phyloP scores from a whole-genome alignment of 2,888 invertebrate genomes.

The Coelogynopora nodosa region DNA sequence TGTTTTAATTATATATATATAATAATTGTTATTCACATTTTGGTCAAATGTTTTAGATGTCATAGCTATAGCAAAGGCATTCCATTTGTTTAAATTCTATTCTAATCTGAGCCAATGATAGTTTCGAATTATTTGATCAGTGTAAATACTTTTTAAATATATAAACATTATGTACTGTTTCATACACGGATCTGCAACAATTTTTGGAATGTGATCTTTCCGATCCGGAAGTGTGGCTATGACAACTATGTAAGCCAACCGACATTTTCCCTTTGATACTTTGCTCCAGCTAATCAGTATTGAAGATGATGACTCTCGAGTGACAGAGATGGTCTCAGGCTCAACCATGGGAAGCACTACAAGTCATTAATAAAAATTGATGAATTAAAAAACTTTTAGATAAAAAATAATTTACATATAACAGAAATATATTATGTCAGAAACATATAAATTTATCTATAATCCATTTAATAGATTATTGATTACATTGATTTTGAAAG shows the following conservation, averaged over 20 bases:
- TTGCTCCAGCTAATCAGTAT: neutral
- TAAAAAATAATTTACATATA: too few species aligned
- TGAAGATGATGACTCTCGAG: neutral
- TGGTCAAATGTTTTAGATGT: too few species aligned
- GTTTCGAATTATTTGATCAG: neutral
- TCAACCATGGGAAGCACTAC: too few species aligned
- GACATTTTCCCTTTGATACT: neutral
- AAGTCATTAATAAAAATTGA: too few species aligned
- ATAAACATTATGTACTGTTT: neutral
- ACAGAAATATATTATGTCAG: too few species aligned
- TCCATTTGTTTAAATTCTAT: too few species aligned
- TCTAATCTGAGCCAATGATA: too few species aligned
- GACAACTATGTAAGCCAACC: neutral
- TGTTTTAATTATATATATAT: too few species aligned
- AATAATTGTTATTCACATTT: too few species aligned
- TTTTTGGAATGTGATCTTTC: neutral
- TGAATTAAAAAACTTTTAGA: too few species aligned
- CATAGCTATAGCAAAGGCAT: too few species aligned
- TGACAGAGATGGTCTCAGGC: neutral
- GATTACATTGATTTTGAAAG: too few species aligned
- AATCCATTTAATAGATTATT: neutral
- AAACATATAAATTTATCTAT: neutral
- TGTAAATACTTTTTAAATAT: neutral
- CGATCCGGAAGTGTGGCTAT: neutral
- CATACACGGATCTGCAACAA: neutral